These are phyloP conservation scores for Anneissia japonica DNA, from an alignment of 35 echinoderm and acorn worm species.

Conservation along the genomic window DNA sequence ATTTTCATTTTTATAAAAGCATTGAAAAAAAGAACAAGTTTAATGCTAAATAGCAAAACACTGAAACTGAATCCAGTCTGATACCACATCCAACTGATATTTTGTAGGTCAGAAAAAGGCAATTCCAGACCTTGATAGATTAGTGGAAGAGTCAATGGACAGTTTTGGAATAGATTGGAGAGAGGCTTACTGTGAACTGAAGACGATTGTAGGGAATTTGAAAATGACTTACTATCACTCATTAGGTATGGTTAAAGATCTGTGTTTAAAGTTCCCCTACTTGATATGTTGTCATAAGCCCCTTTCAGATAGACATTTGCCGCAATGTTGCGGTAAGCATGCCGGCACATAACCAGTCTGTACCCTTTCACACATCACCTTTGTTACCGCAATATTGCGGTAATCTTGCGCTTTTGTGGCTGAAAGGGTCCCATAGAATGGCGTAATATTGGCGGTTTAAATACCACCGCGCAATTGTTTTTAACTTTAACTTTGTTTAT, in stretches of 20 bases:
- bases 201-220: slow-evolving; percentile 18
- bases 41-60: neutral
- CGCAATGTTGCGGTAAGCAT: too few relatives aligned
- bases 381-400: too few relatives aligned
- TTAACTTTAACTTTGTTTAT: too few relatives aligned
- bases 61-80: neutral
- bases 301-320: too few relatives aligned
- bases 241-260: neutral
- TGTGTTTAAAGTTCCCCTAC: too few relatives aligned
- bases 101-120: slow-evolving; percentile 41
- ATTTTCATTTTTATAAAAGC: neutral
- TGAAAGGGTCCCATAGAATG: too few relatives aligned
- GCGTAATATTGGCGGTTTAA: too few relatives aligned
- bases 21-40: neutral
- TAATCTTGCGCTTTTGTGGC: too few relatives aligned
- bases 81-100: neutral
- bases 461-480: too few relatives aligned
- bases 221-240: neutral
- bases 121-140: slow-evolving; percentile 30
- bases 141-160: slow-evolving; percentile 70
- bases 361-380: too few relatives aligned
- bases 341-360: too few relatives aligned
- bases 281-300: too few relatives aligned
- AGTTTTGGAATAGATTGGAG: slow-evolving; percentile 77
- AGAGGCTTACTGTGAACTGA: slow-evolving; percentile 58